Percentiles rank a stretch among this genome's conserved stretches.
Evolutionary conservation across 1,140 invertebrate genomes (phyloP).

Genomic region (Drosophila equinoxialis): DNA sequence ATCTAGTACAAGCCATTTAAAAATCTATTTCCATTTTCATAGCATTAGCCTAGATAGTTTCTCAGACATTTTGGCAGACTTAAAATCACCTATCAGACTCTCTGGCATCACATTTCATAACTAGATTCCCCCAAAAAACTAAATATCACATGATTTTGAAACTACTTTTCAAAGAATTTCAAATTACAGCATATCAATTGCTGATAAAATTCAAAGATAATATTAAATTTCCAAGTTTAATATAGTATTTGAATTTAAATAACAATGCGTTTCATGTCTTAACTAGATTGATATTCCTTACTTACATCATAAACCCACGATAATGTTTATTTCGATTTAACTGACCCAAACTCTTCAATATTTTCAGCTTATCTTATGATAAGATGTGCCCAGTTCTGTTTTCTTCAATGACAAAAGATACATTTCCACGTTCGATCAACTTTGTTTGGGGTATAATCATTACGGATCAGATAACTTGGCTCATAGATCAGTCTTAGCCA

Average conservation of each 20-base stretch:
- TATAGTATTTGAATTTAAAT: background rate
- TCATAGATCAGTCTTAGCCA: constrained; percentile 74
- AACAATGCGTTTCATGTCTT: background rate
- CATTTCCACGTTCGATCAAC: background rate
- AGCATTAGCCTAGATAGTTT: background rate
- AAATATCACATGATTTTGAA: background rate
- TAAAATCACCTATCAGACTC: background rate
- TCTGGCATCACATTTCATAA: background rate
- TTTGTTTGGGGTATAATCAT: background rate
- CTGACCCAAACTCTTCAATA: background rate
- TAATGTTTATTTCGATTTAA: constrained; percentile 2
- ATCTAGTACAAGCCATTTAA: too few species aligned
- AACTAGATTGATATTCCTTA: background rate
- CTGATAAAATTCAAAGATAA: background rate
- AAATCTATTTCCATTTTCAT: too few species aligned
- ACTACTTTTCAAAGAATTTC: background rate
- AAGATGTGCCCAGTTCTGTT: constrained; percentile 21
- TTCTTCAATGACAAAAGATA: constrained; percentile 31
- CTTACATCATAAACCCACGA: constrained; percentile 3
- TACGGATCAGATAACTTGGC: constrained; percentile 20
- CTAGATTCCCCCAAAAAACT: background rate
- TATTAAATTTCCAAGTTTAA: background rate
- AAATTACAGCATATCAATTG: background rate
- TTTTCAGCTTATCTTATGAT: constrained; percentile 39
- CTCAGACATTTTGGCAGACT: background rate